These are phyloP conservation scores for Callipepla squamata DNA, from an alignment of 2,113 vertebrate genomes.

Conservation along the genomic window DNA sequence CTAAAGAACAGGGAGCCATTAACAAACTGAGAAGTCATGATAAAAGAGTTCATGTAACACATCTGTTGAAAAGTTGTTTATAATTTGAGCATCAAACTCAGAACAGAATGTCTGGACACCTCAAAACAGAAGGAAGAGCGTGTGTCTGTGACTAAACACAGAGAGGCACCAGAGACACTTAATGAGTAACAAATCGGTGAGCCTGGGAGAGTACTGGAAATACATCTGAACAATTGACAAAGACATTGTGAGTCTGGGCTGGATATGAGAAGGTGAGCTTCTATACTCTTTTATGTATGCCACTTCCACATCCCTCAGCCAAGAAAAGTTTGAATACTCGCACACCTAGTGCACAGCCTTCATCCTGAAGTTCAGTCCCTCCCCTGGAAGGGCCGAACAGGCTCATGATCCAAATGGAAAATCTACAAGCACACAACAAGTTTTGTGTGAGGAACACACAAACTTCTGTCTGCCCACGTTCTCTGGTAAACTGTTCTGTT, in stretches of 20 bases:
- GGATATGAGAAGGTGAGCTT: background rate
- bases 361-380: background rate
- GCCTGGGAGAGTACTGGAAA: background rate
- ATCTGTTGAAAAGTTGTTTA: background rate
- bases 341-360: background rate
- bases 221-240: background rate
- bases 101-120: too few relatives aligned
- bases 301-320: background rate
- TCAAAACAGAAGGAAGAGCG: background rate
- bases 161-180: background rate
- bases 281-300: background rate
- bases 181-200: background rate
- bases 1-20: background rate
- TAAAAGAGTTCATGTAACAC: background rate
- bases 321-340: background rate
- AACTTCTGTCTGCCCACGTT: background rate
- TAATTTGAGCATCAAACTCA: background rate
- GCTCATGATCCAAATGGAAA: background rate
- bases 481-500: background rate
- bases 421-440: background rate
- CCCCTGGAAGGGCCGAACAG: background rate
- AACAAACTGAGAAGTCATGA: background rate
- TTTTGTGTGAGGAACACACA: background rate
- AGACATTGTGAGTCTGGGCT: fast-evolving
- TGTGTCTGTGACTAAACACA: fast-evolving